phyloP scores from a whole-genome alignment of 2,888 invertebrate species.

The Arrhopalites spinosus region DNA sequence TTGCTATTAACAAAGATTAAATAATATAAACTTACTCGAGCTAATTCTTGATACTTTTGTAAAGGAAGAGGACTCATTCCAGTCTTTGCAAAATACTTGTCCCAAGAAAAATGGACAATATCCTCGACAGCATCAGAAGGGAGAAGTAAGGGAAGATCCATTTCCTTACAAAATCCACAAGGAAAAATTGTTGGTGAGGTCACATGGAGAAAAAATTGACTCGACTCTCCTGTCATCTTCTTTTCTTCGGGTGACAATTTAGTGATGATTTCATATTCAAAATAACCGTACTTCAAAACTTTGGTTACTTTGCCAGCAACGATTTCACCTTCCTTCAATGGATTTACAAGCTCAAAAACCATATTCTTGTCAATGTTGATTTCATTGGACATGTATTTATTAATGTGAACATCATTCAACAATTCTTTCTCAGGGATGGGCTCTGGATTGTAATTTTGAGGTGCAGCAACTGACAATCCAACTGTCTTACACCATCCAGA shows the following conservation, averaged over 20 bases:
- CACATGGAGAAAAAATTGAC: constrained; percentile 21
- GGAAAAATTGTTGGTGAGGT: constrained; percentile 20
- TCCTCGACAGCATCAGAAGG: background rate
- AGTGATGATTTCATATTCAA: constrained; percentile 26
- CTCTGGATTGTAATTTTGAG: background rate
- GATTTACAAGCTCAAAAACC: constrained; percentile 42
- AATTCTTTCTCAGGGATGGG: background rate
- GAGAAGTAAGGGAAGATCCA: background rate
- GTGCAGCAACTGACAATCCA: background rate
- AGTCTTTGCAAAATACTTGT: background rate
- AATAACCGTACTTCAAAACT: constrained; percentile 39
- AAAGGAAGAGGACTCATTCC: background rate
- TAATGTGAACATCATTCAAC: background rate
- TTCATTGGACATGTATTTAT: background rate
- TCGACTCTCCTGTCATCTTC: background rate
- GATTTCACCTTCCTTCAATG: constrained; percentile 20
- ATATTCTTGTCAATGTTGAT: constrained; percentile 10
- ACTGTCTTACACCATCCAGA: background rate
- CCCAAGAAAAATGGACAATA: background rate
- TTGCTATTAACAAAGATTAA: background rate
- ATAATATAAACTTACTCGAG: background rate
- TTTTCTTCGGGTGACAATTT: background rate
- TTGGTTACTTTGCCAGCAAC: constrained; percentile 23
- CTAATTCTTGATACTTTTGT: too few relatives aligned
- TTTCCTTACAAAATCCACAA: constrained; percentile 4